A percentile compares a stretch with the other conserved stretches of the same genome.
phyloP scores from a whole-genome alignment of 2,888 invertebrate genomes.

The Ochropleura plecta region DNA sequence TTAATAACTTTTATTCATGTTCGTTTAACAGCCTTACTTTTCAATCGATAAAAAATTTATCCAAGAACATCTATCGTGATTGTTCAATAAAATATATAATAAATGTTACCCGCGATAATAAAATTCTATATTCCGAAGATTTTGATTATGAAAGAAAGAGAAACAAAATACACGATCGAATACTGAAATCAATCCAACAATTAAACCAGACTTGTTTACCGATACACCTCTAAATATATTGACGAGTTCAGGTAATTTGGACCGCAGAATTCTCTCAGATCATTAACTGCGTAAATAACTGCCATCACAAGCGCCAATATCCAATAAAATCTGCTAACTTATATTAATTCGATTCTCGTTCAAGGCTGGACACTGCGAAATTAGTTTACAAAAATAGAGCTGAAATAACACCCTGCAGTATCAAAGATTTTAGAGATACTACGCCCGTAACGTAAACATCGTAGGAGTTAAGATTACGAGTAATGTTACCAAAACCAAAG shows the following conservation, averaged over 20 bases:
- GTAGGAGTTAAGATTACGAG: slow-evolving; percentile 22
- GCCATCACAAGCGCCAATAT: slow-evolving; percentile 9
- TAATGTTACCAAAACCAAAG: slow-evolving; percentile 39
- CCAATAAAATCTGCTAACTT: slow-evolving; percentile 32
- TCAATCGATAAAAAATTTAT: slow-evolving; percentile 41
- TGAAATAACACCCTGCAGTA: slow-evolving; percentile 35
- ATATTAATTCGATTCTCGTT: slow-evolving; percentile 42
- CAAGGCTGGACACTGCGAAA: slow-evolving; percentile 24
- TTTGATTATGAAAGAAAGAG: slow-evolving; percentile 9
- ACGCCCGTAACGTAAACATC: slow-evolving; percentile 18
- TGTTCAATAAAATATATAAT: slow-evolving; percentile 27
- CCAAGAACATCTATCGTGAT: slow-evolving; percentile 23
- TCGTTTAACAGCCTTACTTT: slow-evolving; percentile 39
- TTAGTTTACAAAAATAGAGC: slow-evolving; percentile 41
- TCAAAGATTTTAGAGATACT: slow-evolving; percentile 16
- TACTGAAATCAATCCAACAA: slow-evolving; percentile 7
- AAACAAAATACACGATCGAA: slow-evolving; percentile 9
- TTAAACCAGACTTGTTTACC: slow-evolving; percentile 9
- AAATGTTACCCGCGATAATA: slow-evolving; percentile 11
- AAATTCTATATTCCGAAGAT: slow-evolving; percentile 5
- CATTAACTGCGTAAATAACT: slow-evolving; percentile 28
- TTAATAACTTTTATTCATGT: slow-evolving; percentile 50
- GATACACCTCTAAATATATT: slow-evolving; percentile 24
- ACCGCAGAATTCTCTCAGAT: slow-evolving; percentile 3
- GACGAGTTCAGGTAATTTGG: slow-evolving; percentile 18